Conservation (phyloP, 2,888 invertebrate genomes). For the Lamproptera curius region DNA sequence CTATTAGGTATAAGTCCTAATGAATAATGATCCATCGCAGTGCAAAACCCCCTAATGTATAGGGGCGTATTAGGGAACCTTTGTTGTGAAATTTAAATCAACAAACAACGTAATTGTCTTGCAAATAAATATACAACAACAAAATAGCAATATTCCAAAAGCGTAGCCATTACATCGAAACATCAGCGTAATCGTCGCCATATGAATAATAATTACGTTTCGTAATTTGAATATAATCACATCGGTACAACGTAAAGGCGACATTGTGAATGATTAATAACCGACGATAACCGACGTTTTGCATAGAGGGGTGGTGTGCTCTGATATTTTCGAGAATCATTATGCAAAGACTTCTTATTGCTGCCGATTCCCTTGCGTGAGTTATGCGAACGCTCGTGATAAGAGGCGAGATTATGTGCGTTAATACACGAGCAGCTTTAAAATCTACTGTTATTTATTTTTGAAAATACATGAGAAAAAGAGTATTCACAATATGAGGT, state of each 20-base stretch:
- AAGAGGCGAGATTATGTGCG: too few species aligned
- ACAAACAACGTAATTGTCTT: too few species aligned
- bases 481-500: too few species aligned
- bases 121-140: too few species aligned
- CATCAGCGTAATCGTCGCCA: conserved; percentile 24
- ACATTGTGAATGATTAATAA: conserved; percentile 62
- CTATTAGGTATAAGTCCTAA: too few species aligned
- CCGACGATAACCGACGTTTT: conserved; percentile 50
- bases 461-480: too few species aligned
- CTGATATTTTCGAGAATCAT: conserved; percentile 23
- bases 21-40: too few species aligned
- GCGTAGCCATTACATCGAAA: conserved; percentile 11
- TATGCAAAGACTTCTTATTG: conserved; percentile 15
- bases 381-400: neutral
- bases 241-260: conserved; percentile 48
- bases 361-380: conserved; percentile 3
- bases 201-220: conserved; percentile 47
- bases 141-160: conserved; percentile 14
- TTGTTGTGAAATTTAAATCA: too few species aligned
- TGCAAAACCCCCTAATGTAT: too few species aligned
- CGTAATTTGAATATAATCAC: conserved; percentile 66
- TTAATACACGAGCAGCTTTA: too few species aligned
- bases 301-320: conserved; percentile 32
- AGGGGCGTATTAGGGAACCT: too few species aligned
- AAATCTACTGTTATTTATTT: too few species aligned